Percentiles rank a stretch among this genome's conserved stretches.
Conservation (phyloP, 2,888 invertebrate species). For the Pimpla rufipes region DNA sequence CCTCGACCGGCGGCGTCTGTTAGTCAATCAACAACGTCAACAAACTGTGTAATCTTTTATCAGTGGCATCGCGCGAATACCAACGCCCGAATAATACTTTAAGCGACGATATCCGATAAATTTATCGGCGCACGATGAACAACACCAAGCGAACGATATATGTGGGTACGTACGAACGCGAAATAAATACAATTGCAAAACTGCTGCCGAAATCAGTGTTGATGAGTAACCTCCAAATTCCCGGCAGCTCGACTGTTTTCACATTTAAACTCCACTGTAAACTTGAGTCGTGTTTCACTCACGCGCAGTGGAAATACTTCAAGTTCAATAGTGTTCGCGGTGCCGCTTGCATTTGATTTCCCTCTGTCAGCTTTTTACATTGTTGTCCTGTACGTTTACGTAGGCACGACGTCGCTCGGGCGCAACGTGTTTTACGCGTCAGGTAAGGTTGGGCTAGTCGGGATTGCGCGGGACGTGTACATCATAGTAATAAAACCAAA, state of each 20-base stretch:
- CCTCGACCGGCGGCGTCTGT: constrained; percentile 13
- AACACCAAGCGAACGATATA: constrained; percentile 94
- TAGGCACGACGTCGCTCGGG: neutral
- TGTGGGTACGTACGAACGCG: constrained; percentile 87
- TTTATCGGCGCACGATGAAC: constrained; percentile 76
- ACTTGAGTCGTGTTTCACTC: neutral
- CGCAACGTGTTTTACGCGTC: neutral
- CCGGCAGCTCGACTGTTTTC: constrained; percentile 15
- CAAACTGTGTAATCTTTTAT: constrained; percentile 55
- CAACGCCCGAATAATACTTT: constrained; percentile 5
- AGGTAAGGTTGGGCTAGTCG: neutral
- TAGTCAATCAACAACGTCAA: constrained; percentile 57
- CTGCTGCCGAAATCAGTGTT: neutral
- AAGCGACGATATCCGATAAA: constrained; percentile 3
- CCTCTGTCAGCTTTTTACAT: neutral
- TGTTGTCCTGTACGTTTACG: neutral
- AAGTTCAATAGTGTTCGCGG: neutral
- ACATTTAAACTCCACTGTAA: neutral
- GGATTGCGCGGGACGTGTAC: no score
- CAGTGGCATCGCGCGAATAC: constrained; percentile 1
- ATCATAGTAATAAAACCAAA: no score
- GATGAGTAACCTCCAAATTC: constrained; percentile 44
- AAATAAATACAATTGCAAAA: constrained; percentile 1
- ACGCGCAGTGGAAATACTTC: neutral
- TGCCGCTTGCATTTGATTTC: neutral